These are phyloP conservation scores for Propithecus perrieri DNA, from an alignment of 2,797 vertebrate genomes.

Conservation along the genomic window DNA sequence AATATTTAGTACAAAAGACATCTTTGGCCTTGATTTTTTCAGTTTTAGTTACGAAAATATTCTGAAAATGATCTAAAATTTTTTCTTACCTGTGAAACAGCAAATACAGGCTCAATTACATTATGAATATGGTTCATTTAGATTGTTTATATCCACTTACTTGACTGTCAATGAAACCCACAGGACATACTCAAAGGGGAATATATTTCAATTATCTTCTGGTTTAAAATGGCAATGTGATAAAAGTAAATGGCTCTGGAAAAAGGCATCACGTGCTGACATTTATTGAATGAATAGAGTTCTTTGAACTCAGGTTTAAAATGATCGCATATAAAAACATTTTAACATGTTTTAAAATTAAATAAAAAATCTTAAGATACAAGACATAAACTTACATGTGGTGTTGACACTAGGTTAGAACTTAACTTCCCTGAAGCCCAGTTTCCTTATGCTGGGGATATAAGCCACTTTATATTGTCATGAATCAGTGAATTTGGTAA, in stretches of 20 bases:
- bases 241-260: background rate
- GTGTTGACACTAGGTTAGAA: background rate
- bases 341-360: background rate
- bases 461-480: background rate
- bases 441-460: fast-evolving
- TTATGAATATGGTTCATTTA: background rate
- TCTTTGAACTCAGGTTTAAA: background rate
- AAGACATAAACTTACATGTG: background rate
- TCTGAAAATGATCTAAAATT: background rate
- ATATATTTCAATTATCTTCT: background rate
- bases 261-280: background rate
- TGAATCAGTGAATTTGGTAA: background rate
- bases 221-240: background rate
- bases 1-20: background rate
- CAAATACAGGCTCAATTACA: background rate
- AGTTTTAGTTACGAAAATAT: background rate
- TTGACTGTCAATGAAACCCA: background rate
- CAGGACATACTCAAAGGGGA: background rate
- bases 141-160: background rate
- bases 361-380: background rate
- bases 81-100: background rate
- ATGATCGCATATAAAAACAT: background rate
- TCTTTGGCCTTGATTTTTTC: background rate
- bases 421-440: background rate
- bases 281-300: background rate